Evolutionary conservation across 2,888 invertebrate genomes (phyloP), one percentile per base, ranked within the genome.

Genomic region (Baccha elongata): DNA sequence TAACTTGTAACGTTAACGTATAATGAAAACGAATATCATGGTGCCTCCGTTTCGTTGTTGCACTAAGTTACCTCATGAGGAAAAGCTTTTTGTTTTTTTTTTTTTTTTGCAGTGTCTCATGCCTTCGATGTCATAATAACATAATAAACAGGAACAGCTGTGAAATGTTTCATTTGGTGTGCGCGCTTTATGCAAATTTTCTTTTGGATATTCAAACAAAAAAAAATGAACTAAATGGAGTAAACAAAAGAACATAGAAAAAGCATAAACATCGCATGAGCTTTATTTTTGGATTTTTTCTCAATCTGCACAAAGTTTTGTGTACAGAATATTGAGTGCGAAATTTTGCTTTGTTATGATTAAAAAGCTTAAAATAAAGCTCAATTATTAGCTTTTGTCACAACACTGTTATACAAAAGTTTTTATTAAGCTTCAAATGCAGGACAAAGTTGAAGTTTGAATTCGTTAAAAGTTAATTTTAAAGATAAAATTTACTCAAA

Each of bases 1-100:
- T 69, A 58, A 72, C 50, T 73, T 83, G 78, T 52, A 73, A 69
- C 76, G 71, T 71, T 71, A 76, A 71, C 78, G 83, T 78, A 52
- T 32, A 32, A 32, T 32, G 29, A 8, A 48, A 83, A 83, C 68
- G 78, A 83, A 78, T 32, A 32, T 67, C 32, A 15, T 83, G 58
- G 72, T 8, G 29, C 29, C 29, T 32, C 42, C 58, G n/a, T n/a
- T n/a, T n/a, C n/a, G 23, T 23, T 35, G 60, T 50, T 29, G 60
- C 40, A 26, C 40, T 35, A 48, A 23, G 46, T 55, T 65, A 74
- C 71, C 52, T n/a, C 52, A 71, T 8, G 55, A 62, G 83, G 72
- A 78, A 83, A 83, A 83, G 72, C 72, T 72, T 73, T 83, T 68
- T 42, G 19, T n/a, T 35, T 53, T 2, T 26, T 11, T 3, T 35